A percentile compares a stretch with the other conserved stretches of the same genome.
phyloP scores from a whole-genome alignment of 2,113 vertebrate species.

The Malurus alboscapulatus region DNA sequence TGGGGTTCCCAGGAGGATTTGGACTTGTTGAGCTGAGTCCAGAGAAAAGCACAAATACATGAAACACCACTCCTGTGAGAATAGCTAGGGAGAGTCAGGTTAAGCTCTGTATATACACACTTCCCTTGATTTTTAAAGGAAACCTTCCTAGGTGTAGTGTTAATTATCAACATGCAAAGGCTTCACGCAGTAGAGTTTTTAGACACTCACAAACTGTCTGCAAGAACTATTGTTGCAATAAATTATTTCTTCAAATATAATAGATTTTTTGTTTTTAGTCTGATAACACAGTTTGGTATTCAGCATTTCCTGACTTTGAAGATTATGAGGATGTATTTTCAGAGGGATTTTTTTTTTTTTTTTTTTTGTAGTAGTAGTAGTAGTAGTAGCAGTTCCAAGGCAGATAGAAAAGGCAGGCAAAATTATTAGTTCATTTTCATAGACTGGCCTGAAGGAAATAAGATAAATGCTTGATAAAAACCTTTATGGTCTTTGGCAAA shows the following conservation, averaged over 20 bases:
- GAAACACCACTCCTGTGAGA: not conserved
- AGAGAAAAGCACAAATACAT: not conserved
- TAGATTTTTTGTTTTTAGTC: too few relatives aligned
- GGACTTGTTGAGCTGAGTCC: not conserved
- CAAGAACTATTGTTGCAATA: not conserved
- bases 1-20: too few relatives aligned
- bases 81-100: not conserved
- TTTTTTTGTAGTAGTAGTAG: not conserved
- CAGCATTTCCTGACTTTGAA: slow-evolving; percentile 5
- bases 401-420: not conserved
- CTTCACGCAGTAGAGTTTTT: not conserved
- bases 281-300: not conserved
- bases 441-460: not conserved
- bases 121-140: not conserved
- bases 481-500: not conserved
- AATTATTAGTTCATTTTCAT: not conserved
- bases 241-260: not conserved
- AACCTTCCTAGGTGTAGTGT: not conserved
- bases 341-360: not conserved
- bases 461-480: not conserved
- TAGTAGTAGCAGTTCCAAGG: not conserved
- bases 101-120: not conserved
- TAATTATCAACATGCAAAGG: not conserved
- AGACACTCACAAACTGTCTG: not conserved
- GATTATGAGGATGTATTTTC: not conserved